Evolutionary conservation across 2,113 vertebrate genomes (phyloP), one percentile per base, ranked within the genome.

Genomic region (Anas platyrhynchos): DNA sequence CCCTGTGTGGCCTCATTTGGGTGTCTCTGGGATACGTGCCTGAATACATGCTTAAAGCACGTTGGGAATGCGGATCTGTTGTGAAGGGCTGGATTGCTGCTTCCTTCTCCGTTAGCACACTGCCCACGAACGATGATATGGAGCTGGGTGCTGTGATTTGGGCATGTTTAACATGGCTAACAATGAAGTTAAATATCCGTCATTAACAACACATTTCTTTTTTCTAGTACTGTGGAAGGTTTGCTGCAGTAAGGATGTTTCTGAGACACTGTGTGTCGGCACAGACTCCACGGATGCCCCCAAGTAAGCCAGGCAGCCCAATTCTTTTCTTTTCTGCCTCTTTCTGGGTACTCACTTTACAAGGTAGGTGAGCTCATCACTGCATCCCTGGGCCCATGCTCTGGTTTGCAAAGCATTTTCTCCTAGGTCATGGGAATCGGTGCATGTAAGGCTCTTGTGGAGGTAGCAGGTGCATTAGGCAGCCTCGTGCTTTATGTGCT

Each of bases 1-100:
- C 61, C 3, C 16, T 8, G 15, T 21, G 88, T 72, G 55, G 11
- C 11, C 72, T 65, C 23, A 23, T 86, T 72, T 79, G 25, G 5
- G 36, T 71, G 29, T 78, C 46, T 44, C 13, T 72, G 41, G 31
- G 31, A 63, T 46, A 50, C 2, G 2, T 54, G 55, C 26, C 77
- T 1, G 0, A 41, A 22, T 31, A n/a, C 46, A 52, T 9, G 8
- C 4, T 2, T 12, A 29, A 25, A 7, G 31, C 0, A 1, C 11
- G 3, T 11, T 46, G 32, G 23, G 26, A 29, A 61, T 65, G 29
- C 15, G 55, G 66, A 12, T n/a, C 15, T 0, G 2, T 58, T 81
- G 8, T 59, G 44, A 66, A 46, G 50, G 21, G 44, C 31, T 87
- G 52, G 14, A 41, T 90, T 83, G 26, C 25, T 55, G 32, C 59